These are phyloP conservation scores for Mastigias papua DNA, from an alignment of 30 jellyfish, hydroid and myxozoan species.

Conservation along the genomic window DNA sequence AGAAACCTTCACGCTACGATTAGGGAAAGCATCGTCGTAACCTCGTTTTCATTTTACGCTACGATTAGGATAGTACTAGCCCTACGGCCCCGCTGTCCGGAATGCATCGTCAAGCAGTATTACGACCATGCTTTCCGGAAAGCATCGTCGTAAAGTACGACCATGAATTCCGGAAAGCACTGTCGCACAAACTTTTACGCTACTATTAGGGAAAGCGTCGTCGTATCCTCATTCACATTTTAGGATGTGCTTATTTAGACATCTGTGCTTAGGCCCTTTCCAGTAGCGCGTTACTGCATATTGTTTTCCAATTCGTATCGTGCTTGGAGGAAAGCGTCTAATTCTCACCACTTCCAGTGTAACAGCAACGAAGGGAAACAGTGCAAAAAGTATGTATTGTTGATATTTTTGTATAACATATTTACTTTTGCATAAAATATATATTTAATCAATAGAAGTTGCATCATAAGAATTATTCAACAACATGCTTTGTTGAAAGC, in stretches of 20 bases:
- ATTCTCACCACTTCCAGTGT: not conserved
- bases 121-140: not conserved
- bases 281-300: not conserved
- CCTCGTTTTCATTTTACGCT: constrained; percentile 3
- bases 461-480: not conserved
- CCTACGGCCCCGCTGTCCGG: not conserved
- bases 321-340: not conserved
- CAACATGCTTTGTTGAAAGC: not conserved
- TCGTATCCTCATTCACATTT: not conserved
- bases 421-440: not conserved
- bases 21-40: constrained; percentile 15
- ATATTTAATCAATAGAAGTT: not conserved
- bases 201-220: constrained; percentile 3
- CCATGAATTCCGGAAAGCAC: not conserved
- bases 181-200: not conserved
- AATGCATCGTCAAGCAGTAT: not conserved
- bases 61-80: not conserved
- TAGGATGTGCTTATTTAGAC: not conserved
- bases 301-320: not conserved
- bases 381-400: not conserved
- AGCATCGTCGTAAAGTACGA: not conserved
- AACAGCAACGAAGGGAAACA: not conserved
- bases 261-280: not conserved
- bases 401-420: not conserved
- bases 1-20: not conserved